These are phyloP conservation scores for Ichneumon xanthorius DNA, from an alignment of 2,888 invertebrate species.

Conservation along the genomic window DNA sequence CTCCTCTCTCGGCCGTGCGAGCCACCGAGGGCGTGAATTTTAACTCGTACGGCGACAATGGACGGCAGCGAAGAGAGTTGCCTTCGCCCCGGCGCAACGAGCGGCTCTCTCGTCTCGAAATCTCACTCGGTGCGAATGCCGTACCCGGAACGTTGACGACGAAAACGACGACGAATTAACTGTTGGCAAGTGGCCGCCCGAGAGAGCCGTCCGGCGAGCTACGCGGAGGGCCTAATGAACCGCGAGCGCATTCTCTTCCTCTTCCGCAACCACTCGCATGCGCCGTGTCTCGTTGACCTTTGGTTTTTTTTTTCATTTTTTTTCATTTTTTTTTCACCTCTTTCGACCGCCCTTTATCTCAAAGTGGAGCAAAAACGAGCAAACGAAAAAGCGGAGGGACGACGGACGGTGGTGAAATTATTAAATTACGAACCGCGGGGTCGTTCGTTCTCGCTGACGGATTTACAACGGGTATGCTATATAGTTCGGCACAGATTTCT, in stretches of 20 bases:
- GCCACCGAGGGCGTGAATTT: constrained; percentile 46
- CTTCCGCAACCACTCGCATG: not conserved
- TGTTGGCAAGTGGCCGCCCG: not conserved
- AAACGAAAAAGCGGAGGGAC: not conserved
- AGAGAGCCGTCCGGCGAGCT: not conserved
- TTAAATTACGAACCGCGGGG: not conserved
- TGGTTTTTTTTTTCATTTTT: not conserved
- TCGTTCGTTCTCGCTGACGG: not conserved
- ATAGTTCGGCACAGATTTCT: not conserved
- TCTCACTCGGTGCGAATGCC: not conserved
- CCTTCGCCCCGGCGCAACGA: not conserved
- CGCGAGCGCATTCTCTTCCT: constrained; percentile 9
- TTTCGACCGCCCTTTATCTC: not conserved
- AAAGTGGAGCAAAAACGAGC: constrained; percentile 10
- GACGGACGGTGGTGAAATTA: not conserved
- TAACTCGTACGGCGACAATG: constrained; percentile 20
- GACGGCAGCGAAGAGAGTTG: constrained; percentile 30
- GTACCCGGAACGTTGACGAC: not conserved
- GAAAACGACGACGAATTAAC: constrained; percentile 15
- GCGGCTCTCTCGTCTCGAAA: not conserved
- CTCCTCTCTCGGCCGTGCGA: constrained; percentile 58
- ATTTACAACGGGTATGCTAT: not conserved
- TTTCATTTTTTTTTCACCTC: not conserved
- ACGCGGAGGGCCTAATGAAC: constrained; percentile 7
- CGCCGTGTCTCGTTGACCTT: not conserved